Percentiles rank a stretch among this genome's conserved stretches.
These are phyloP conservation scores for Mongoloraphidia duomilia DNA, from an alignment of 2,888 invertebrate genomes.

Conservation along the genomic window DNA sequence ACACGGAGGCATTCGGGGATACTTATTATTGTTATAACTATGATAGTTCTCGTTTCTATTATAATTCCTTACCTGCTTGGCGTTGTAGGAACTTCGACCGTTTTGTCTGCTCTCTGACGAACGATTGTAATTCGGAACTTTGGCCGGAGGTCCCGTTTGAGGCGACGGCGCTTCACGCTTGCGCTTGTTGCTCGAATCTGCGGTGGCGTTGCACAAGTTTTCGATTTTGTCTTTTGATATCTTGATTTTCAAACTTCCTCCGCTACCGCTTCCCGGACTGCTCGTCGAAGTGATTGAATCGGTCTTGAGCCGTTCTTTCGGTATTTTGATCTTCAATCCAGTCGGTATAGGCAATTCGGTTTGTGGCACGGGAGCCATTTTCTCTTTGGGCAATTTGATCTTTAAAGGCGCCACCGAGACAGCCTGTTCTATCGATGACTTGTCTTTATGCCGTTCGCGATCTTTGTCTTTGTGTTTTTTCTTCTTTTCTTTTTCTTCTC, in stretches of 20 bases:
- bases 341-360: constrained; percentile 23
- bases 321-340: constrained; percentile 68
- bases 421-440: constrained; percentile 23
- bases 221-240: constrained; percentile 62
- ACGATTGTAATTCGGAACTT: constrained; percentile 18
- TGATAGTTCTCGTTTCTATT: constrained; percentile 16
- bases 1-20: not conserved
- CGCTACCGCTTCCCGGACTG: constrained; percentile 19
- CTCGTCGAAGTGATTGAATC: constrained; percentile 28
- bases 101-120: constrained; percentile 24
- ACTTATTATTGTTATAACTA: constrained; percentile 11
- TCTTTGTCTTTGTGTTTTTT: constrained; percentile 65
- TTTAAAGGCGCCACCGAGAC: constrained; percentile 22
- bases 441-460: constrained; percentile 32
- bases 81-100: constrained; percentile 26
- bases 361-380: constrained; percentile 25
- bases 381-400: constrained; percentile 46
- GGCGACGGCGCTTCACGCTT: constrained; percentile 24
- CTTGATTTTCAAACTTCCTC: constrained; percentile 53
- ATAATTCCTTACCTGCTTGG: constrained; percentile 24
- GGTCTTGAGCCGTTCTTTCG: constrained; percentile 54
- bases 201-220: constrained; percentile 19
- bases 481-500: constrained; percentile 50
- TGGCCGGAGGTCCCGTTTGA: constrained; percentile 13
- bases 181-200: constrained; percentile 24